A percentile compares a stretch with the other conserved stretches of the same genome.
These are phyloP conservation scores for Holocentrus rufus DNA, from an alignment of 2,797 vertebrate species.

Conservation along the genomic window DNA sequence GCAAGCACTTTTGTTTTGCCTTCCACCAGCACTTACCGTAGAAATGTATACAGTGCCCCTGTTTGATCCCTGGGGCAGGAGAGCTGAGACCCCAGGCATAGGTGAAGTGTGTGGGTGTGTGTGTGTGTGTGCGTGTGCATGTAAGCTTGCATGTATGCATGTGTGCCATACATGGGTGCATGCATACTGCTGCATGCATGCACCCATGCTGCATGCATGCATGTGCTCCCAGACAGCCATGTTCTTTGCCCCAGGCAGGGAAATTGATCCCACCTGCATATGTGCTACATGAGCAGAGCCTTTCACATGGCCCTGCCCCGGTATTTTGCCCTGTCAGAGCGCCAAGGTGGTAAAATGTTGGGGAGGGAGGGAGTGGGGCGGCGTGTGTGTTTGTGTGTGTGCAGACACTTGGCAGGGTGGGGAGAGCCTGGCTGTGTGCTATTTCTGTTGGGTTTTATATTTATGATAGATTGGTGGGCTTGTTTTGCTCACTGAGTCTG, in stretches of 20 bases:
- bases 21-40: slow-evolving; percentile 20
- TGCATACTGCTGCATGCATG: slow-evolving; percentile 18
- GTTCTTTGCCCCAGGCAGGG: slow-evolving; percentile 34
- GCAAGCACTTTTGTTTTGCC: slow-evolving; percentile 14
- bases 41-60: slow-evolving; percentile 15
- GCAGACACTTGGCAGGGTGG: slow-evolving; percentile 29
- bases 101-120: slow-evolving; percentile 5
- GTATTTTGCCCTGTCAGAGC: slow-evolving; percentile 55
- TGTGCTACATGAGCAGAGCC: slow-evolving; percentile 14
- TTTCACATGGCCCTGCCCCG: slow-evolving; percentile 34
- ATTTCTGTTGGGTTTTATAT: slow-evolving; percentile 70
- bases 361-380: slow-evolving; percentile 6
- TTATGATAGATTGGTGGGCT: slow-evolving; percentile 62
- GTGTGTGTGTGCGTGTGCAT: slow-evolving; percentile 20
- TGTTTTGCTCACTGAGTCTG: slow-evolving; percentile 35
- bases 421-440: slow-evolving; percentile 44
- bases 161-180: slow-evolving; percentile 7
- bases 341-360: slow-evolving; percentile 50
- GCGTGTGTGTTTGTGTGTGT: background rate
- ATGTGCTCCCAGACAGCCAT: slow-evolving; percentile 37
- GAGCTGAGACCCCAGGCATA: slow-evolving; percentile 15
- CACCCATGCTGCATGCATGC: slow-evolving; percentile 53
- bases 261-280: slow-evolving; percentile 65
- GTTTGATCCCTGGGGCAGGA: slow-evolving; percentile 27
- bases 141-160: slow-evolving; percentile 8